A percentile compares a stretch with the other conserved stretches of the same genome.
Conservation (phyloP, 2,113 vertebrate species). For the Dasyurus viverrinus region DNA sequence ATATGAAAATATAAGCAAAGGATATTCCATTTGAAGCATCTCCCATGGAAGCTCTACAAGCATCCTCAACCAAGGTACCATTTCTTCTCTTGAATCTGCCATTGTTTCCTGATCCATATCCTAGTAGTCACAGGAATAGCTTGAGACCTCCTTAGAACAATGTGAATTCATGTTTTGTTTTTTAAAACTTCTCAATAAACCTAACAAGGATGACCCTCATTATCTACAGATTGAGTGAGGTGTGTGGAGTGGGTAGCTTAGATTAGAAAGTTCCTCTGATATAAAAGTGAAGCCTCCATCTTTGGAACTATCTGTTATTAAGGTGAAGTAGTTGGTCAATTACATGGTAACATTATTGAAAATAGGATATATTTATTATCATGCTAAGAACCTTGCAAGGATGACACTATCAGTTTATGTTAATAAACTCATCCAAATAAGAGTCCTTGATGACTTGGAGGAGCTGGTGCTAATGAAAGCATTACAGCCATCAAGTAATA, state of each 20-base stretch:
- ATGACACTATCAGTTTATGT: neutral
- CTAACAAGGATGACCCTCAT: neutral
- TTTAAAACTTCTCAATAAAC: neutral
- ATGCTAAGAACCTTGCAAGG: neutral
- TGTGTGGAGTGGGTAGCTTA: neutral
- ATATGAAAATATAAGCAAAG: neutral
- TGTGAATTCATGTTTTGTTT: neutral
- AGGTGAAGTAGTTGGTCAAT: neutral
- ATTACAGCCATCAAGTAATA: neutral
- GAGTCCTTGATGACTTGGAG: neutral
- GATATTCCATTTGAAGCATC: neutral
- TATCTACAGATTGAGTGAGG: neutral
- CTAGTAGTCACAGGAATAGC: neutral
- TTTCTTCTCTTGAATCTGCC: neutral
- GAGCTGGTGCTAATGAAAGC: neutral
- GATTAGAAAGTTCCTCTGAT: neutral
- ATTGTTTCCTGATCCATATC: neutral
- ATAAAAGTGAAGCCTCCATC: neutral
- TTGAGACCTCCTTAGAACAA: neutral
- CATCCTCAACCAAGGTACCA: neutral
- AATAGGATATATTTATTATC: neutral
- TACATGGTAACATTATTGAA: neutral
- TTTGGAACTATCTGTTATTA: neutral
- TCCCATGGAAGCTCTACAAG: neutral
- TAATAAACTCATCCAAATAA: neutral